Conservation (phyloP, 2,888 invertebrate species). For the Eupithecia tripunctaria region DNA sequence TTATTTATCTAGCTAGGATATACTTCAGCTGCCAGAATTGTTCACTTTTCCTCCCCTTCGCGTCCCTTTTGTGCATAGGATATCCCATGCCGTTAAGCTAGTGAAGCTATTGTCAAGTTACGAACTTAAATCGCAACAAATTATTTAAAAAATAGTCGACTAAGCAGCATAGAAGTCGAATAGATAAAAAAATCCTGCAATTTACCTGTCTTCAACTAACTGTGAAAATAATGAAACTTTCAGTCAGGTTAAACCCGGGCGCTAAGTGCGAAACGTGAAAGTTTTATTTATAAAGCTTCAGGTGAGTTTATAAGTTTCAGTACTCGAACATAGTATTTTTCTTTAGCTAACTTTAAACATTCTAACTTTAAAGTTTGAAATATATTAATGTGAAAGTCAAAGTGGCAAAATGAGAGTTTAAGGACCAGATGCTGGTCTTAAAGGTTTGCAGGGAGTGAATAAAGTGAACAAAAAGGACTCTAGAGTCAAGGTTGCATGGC, state of each 20-base stretch:
- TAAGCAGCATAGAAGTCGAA: not conserved
- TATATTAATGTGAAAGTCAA: not conserved
- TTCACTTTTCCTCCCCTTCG: too few relatives aligned
- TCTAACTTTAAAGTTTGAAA: slow-evolving; percentile 3
- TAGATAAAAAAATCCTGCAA: not conserved
- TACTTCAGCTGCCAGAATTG: too few relatives aligned
- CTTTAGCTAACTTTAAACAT: not conserved
- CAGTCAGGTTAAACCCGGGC: not conserved
- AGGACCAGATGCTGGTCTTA: not conserved
- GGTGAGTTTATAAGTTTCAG: not conserved
- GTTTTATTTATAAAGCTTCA: slow-evolving; percentile 1
- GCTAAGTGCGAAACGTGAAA: slow-evolving; percentile 3
- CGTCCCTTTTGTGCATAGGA: not conserved
- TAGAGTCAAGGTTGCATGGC: not conserved
- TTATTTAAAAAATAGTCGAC: not conserved
- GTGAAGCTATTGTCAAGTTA: not conserved
- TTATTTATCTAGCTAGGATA: too few relatives aligned
- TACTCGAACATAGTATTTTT: slow-evolving; percentile 3
- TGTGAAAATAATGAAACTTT: slow-evolving; percentile 7
- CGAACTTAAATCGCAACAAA: not conserved
- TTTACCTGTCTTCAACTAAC: not conserved
- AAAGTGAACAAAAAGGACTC: not conserved
- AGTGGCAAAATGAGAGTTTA: not conserved
- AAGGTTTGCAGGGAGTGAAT: not conserved
- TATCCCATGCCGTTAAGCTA: not conserved